Conservation (phyloP, 2,797 vertebrate species). For the Gastrophryne carolinensis region DNA sequence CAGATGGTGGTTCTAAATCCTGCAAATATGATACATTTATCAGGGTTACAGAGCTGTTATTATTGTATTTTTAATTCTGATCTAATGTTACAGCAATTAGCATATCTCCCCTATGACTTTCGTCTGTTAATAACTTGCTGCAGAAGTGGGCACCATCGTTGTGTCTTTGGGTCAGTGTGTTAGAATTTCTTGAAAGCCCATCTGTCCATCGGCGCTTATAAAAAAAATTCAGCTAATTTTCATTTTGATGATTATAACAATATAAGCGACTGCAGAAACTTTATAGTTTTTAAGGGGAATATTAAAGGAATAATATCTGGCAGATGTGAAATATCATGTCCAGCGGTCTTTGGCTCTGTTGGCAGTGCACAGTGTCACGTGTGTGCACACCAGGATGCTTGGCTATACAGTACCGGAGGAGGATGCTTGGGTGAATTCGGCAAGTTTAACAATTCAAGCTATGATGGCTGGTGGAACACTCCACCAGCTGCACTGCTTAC, state of each 20-base stretch:
- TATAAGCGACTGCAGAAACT: neutral
- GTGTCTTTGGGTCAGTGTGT: conserved; percentile 32
- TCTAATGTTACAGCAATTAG: conserved; percentile 31
- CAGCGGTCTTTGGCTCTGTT: too few species aligned
- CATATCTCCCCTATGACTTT: conserved; percentile 1
- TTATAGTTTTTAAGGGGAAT: too few species aligned
- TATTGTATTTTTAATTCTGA: conserved; percentile 17
- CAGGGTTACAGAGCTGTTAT: conserved; percentile 25
- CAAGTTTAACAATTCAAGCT: too few species aligned
- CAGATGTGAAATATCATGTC: too few species aligned
- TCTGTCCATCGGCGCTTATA: conserved; percentile 25
- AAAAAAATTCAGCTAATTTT: conserved; percentile 8
- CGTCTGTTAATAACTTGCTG: conserved; percentile 1
- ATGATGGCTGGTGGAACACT: too few species aligned
- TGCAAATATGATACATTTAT: conserved; percentile 15
- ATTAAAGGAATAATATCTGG: too few species aligned
- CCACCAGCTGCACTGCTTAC: too few species aligned
- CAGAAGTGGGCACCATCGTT: neutral
- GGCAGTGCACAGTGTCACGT: too few species aligned
- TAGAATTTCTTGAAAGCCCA: conserved; percentile 38
- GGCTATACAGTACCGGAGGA: too few species aligned
- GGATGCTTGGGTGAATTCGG: too few species aligned
- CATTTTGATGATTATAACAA: conserved; percentile 11
- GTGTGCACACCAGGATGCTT: too few species aligned
- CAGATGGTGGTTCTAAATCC: conserved; percentile 40